Evolutionary conservation across 2,888 invertebrate genomes (phyloP), one percentile per base, ranked within the genome.

Genomic region (Tachina lurida): DNA sequence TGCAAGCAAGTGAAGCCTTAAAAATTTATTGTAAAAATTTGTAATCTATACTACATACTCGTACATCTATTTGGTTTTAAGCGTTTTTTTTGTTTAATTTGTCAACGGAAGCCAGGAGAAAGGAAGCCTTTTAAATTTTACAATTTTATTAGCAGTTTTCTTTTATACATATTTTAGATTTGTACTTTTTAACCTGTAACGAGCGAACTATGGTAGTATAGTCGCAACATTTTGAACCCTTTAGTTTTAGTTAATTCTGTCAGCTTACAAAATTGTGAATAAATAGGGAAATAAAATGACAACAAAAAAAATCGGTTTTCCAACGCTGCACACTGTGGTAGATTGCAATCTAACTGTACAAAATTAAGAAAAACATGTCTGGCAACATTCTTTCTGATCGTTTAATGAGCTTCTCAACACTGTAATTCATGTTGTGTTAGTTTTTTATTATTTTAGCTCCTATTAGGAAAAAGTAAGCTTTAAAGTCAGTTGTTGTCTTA

Each of bases 81-180:
- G 1, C 3, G 2, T 43, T 2, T 39, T 54, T 67, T n/a, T 9
- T n/a, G n/a, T 39, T 58, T 22, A 31, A 5, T 31, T 31, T 31
- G 31, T 10, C 5, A 67, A 43, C 17, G 43, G 17, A 63, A 9
- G 22, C 41, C n/a, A 12, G 17, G 45, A 10, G 63, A 54, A 63
- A 63, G 9, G 78, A 78, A 70, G 15, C 70, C 78, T 62, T 78
- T 70, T 60, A 15, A 77, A 67, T 65, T 56, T 5, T 47, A 39
- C 12, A 39, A 56, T 10, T 58, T 45, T 15, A 45, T 19, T 56
- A 49, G 12, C 22, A 58, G 19, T 56, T 19, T 15, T 39, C 8
- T 47, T 67, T n/a, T 7, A 43, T n/a, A n/a, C n/a, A n/a, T 43
- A 10, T 47, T 13, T 43, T 70, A 2, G 22, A 19, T 70, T 7